Evolutionary conservation across 2,888 invertebrate genomes (phyloP).

Genomic region (Hypena proboscidalis): DNA sequence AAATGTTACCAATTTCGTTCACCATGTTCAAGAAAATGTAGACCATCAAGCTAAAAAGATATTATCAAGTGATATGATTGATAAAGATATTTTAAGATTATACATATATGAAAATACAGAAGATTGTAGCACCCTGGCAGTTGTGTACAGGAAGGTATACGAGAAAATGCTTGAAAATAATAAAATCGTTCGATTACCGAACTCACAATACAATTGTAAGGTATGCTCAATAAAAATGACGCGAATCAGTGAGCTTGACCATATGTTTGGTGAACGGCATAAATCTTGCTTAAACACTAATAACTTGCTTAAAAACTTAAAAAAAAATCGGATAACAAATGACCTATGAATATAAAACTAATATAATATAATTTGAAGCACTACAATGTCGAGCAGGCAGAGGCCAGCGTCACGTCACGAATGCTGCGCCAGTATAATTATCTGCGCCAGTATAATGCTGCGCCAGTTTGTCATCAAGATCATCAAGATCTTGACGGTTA

Average conservation of each 20-base stretch:
- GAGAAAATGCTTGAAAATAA: background rate
- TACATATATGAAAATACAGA: conserved; percentile 1
- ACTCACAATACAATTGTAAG: background rate
- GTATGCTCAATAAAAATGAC: background rate
- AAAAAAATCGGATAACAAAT: background rate
- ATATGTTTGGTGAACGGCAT: conserved; percentile 12
- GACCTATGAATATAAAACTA: too few species aligned
- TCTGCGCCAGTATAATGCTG: too few species aligned
- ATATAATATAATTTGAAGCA: too few species aligned
- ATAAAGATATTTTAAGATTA: background rate
- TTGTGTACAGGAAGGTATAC: background rate
- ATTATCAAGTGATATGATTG: background rate
- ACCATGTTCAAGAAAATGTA: conserved; percentile 2
- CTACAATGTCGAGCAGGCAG: too few species aligned
- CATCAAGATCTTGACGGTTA: too few species aligned
- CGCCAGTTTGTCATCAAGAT: too few species aligned
- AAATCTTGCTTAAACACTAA: too few species aligned
- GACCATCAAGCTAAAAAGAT: background rate
- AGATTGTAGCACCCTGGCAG: background rate
- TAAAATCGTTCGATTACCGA: background rate
- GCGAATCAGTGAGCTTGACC: conserved; percentile 12
- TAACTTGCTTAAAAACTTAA: background rate
- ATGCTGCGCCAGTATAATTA: too few species aligned
- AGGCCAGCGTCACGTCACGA: too few species aligned
- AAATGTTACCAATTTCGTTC: background rate